Percentiles rank a stretch among this genome's conserved stretches.
Conservation (phyloP, 1,140 invertebrate genomes). For the Anastrepha obliqua region DNA sequence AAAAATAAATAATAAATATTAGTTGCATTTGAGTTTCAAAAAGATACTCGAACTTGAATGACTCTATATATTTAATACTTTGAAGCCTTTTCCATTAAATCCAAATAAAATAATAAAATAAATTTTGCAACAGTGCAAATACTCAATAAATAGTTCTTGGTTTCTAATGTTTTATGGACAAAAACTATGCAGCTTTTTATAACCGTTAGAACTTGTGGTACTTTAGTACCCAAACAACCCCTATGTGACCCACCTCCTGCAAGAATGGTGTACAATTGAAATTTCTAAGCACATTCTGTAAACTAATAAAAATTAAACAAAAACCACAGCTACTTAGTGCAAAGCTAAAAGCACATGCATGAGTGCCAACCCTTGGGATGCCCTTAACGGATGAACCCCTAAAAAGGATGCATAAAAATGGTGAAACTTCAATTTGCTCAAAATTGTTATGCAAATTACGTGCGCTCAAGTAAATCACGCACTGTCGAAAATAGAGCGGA, state of each 20-base stretch:
- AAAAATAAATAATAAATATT: too few species aligned
- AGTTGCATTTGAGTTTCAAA: too few species aligned
- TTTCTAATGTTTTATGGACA: not conserved
- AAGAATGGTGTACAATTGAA: slow-evolving; percentile 32
- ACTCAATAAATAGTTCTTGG: too few species aligned
- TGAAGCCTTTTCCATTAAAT: too few species aligned
- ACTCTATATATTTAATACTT: too few species aligned
- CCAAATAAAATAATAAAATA: too few species aligned
- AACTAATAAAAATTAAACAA: slow-evolving; percentile 41
- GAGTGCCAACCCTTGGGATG: not conserved
- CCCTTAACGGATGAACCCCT: not conserved
- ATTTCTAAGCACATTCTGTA: slow-evolving; percentile 26
- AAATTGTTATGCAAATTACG: slow-evolving; percentile 50
- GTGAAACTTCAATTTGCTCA: slow-evolving; percentile 36
- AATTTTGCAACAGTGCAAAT: too few species aligned
- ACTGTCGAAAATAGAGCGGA: not conserved
- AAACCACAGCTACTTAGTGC: not conserved
- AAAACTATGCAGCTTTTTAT: not conserved
- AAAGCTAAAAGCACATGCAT: slow-evolving; percentile 25
- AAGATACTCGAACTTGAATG: too few species aligned
- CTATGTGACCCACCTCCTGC: too few species aligned
- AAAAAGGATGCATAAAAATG: not conserved
- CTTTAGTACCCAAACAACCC: not conserved
- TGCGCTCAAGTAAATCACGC: slow-evolving; percentile 22
- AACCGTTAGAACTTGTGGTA: not conserved